Conservation (phyloP, 92 coral and sea anemone genomes). For the Palythoa grandis region DNA sequence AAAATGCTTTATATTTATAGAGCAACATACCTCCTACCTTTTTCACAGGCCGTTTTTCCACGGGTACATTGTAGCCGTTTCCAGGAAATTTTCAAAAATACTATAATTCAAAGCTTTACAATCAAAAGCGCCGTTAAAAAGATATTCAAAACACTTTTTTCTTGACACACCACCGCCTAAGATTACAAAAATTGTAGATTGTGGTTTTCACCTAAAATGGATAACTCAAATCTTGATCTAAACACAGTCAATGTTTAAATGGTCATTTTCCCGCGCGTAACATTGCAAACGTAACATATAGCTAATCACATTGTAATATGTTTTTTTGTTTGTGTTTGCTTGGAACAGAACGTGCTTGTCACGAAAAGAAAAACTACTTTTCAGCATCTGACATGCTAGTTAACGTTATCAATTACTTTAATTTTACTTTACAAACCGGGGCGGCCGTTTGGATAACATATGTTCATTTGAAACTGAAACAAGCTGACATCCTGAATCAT, state of each 20-base stretch:
- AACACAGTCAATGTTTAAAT: background rate
- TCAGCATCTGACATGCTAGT: slow-evolving; percentile 35
- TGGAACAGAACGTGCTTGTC: background rate
- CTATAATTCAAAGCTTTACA: background rate
- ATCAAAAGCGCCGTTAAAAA: background rate
- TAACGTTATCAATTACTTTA: slow-evolving; percentile 20
- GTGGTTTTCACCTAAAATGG: background rate
- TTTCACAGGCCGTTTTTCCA: no score
- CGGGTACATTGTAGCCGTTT: no score
- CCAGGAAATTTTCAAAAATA: background rate
- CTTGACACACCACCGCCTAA: background rate
- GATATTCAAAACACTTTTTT: background rate
- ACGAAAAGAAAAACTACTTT: background rate
- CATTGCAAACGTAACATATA: background rate
- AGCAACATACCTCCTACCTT: no score
- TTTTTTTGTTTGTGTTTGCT: background rate
- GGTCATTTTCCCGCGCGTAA: background rate
- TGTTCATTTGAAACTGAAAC: slow-evolving; percentile 13
- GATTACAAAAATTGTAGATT: background rate
- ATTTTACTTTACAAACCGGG: slow-evolving; percentile 16
- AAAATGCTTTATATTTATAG: no score
- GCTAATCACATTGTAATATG: background rate
- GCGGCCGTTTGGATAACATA: slow-evolving; percentile 19
- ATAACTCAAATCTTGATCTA: background rate
- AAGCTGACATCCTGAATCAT: background rate